Conservation (phyloP, 2,113 vertebrate genomes). For the Sturnira hondurensis region DNA sequence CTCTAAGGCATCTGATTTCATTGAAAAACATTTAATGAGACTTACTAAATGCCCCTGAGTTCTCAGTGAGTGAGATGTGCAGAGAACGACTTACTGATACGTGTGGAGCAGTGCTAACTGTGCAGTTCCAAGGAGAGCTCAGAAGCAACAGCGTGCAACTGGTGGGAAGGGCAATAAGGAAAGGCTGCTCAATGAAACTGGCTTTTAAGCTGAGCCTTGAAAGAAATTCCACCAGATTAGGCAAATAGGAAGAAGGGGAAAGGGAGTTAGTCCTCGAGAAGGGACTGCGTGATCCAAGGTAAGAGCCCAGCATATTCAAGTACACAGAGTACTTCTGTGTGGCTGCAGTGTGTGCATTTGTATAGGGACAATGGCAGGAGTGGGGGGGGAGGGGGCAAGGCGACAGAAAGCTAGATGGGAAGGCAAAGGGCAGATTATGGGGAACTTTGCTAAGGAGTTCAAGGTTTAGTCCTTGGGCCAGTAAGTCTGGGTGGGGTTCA, state of each 20-base stretch:
- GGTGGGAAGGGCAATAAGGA: neutral
- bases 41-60: neutral
- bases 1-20: neutral
- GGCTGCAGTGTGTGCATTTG: neutral
- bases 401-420: neutral
- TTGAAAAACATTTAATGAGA: neutral
- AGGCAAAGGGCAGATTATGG: neutral
- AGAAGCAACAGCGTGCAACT: no score
- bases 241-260: neutral
- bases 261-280: neutral
- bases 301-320: neutral
- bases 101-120: neutral
- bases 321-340: neutral
- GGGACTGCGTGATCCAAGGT: neutral
- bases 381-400: neutral
- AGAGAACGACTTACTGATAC: neutral
- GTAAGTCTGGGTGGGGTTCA: neutral
- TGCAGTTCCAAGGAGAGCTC: neutral
- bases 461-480: neutral
- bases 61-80: neutral
- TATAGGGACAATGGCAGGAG: fast-evolving
- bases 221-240: neutral
- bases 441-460: neutral
- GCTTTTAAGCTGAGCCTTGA: neutral
- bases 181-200: neutral